Evolutionary conservation across 2,888 invertebrate genomes (phyloP), one percentile per base, ranked within the genome.

Genomic region (Neria commutata): DNA sequence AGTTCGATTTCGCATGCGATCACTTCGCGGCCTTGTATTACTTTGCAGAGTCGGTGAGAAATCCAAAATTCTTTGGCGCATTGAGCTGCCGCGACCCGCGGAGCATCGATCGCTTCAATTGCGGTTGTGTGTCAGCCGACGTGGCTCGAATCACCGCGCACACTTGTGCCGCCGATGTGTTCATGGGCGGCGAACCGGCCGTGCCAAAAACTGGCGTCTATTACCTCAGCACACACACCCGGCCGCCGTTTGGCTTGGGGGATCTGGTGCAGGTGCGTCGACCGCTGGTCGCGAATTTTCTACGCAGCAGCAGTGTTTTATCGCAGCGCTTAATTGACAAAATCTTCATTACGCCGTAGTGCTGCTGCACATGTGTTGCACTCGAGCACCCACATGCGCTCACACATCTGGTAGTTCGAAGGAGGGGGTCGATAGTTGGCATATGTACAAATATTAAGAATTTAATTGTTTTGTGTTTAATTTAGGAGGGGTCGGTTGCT

Each of bases 121-220:
- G 75, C 52, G 55, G 56, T 46, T 75, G 77, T 63, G 55, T 54
- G 34, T 34, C 46, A 33, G 54, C 33, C 14, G 51, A 26, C 37
- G 21, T 21, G 16, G 54, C 17, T 16, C 19, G 37, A 54, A 26
- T 17, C 21, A 25, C 25, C n/a, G 3, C 48, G 54, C 34, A 16
- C 5, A 25, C 34, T 21, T 77, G 79, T 50, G 11, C 51, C 3
- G 69, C 67, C 52, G 65, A 66, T 52, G 67, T 55, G 34, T 77
- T 67, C 54, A 79, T 77, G 78, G 78, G 80, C 54, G 80, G 80
- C 26, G 79, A 79, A 24, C 78, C 80, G 26, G 70, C 74, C 21
- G 60, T 70, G 51, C 69, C 70, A 46, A 78, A 79, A 61, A 65
- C 54, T 16, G 80, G 80, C 21, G 58, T 75, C 42, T 79, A 69